phyloP scores from a whole-genome alignment of 1,140 invertebrate species.

The Monochamus saltuarius region DNA sequence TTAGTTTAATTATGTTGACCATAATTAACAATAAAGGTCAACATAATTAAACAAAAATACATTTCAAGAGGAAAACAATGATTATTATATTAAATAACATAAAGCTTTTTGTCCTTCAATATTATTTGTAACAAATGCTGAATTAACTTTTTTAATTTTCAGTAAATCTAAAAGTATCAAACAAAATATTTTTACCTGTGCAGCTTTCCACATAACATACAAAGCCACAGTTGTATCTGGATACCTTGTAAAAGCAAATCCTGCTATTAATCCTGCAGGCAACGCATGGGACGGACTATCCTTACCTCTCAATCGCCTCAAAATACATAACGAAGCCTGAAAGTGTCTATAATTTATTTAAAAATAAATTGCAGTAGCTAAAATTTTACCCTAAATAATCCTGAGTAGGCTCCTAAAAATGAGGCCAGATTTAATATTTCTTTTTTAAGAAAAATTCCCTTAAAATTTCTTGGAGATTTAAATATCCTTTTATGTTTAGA shows the following conservation, averaged over 20 bases:
- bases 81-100: too few species aligned
- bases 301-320: constrained; percentile 57
- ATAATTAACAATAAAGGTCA: too few species aligned
- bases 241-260: constrained; percentile 63
- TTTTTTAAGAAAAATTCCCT: constrained; percentile 56
- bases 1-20: too few species aligned
- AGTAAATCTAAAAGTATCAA: too few species aligned
- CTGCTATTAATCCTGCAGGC: constrained; percentile 65
- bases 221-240: constrained; percentile 68
- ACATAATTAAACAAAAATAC: too few species aligned
- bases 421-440: constrained; percentile 61
- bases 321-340: constrained; percentile 62
- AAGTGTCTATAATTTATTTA: constrained; percentile 28
- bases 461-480: constrained; percentile 55
- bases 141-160: too few species aligned
- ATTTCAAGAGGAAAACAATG: too few species aligned
- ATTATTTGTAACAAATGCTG: too few species aligned
- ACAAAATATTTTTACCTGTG: constrained; percentile 57
- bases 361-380: neutral
- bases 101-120: too few species aligned
- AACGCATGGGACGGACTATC: constrained; percentile 63
- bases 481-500: constrained; percentile 55
- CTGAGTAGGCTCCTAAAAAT: constrained; percentile 65
- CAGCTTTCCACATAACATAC: constrained; percentile 71
- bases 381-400: constrained; percentile 61